phyloP scores from a whole-genome alignment of 2,113 vertebrate genomes.

The Hassar affinis region DNA sequence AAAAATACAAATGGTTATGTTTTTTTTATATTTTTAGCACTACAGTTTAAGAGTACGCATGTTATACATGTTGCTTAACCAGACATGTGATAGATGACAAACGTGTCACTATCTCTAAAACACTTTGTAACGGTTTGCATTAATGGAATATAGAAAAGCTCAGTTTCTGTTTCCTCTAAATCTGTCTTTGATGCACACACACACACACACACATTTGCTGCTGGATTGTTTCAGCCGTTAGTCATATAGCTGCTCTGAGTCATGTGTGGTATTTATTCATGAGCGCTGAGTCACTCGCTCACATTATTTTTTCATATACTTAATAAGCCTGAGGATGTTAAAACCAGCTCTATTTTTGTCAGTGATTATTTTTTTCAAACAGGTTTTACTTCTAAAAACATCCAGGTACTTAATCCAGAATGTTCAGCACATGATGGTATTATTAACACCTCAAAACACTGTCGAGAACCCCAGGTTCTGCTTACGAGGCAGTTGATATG shows the following conservation, averaged over 20 bases:
- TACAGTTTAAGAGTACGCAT: background rate
- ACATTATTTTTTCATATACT: slow-evolving; percentile 43
- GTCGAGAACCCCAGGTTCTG: background rate
- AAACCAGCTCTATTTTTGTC: background rate
- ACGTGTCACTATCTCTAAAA: too few species aligned
- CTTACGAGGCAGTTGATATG: background rate
- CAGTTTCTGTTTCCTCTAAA: background rate
- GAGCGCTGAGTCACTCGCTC: slow-evolving; percentile 45
- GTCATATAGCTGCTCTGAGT: slow-evolving; percentile 58
- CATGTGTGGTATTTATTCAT: slow-evolving; percentile 52
- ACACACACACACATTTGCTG: background rate
- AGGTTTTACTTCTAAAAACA: background rate
- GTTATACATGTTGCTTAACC: background rate
- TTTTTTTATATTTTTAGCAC: background rate
- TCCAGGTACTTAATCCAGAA: background rate
- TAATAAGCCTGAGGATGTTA: slow-evolving; percentile 38
- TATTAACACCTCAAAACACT: background rate
- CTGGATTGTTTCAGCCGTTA: slow-evolving; percentile 27
- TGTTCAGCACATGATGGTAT: background rate
- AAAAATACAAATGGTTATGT: background rate
- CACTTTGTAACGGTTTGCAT: background rate
- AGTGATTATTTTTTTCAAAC: background rate
- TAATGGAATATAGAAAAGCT: background rate
- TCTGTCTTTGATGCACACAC: background rate
- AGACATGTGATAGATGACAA: background rate